Evolutionary conservation across 2,113 vertebrate genomes (phyloP), one percentile per base, ranked within the genome.

Genomic region (Actenoides hombroni): DNA sequence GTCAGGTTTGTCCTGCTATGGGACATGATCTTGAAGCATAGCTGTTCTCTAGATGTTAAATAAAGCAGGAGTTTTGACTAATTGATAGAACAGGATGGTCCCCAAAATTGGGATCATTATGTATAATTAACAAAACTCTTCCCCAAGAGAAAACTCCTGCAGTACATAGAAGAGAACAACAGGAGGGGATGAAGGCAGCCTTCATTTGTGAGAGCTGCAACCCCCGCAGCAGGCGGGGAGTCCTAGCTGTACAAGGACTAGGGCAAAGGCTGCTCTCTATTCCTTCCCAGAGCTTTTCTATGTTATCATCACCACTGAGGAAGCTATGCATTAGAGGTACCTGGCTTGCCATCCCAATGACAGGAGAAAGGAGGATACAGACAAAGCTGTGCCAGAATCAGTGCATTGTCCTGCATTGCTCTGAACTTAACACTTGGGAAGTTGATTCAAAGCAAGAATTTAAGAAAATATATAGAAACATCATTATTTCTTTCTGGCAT

Each of bases 341-440:
- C 46, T 67, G 65, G 33, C 26, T 82, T 29, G 35, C 21, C 26
- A 9, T 13, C n/a, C 63, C 39, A 51, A 51, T 59, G 48, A 6
- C 1, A 28, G 54, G 0, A 0, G 10, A 57, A 48, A 60, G 15
- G 20, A 83, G 29, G 37, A 26, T 15, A 4, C 1, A 42, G 35
- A 49, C 11, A 48, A 83, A 81, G 37, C 46, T 18, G 17, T 70
- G 26, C 6, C 42, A 69, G 63, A 78, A 81, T 37, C 39, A 48
- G 20, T 9, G 31, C 44, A 28, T 40, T 6, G 1, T 70, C 37
- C 60, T 83, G 60, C 37, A 15, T 0, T 37, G 18, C 8, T 60
- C 51, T 40, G 64, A 85, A 60, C 14, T 20, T 21, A 23, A 29
- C 33, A 21, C 77, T 42, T 29, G 35, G 23, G 35, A 78, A 67